Evolutionary conservation across 2,888 invertebrate species (phyloP).

Genomic region (Periphyllus acericola): DNA sequence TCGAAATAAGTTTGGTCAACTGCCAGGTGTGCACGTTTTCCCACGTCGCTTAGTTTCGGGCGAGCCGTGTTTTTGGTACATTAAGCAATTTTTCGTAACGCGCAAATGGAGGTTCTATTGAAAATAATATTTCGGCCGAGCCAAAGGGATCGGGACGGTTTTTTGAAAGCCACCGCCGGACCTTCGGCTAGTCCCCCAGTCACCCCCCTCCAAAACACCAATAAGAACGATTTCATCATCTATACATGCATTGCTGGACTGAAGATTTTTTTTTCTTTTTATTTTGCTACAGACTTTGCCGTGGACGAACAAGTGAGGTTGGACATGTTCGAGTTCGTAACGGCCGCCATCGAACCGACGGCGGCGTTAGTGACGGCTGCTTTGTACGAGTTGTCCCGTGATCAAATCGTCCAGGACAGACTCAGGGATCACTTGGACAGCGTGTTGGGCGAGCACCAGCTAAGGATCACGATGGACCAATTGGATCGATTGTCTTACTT

Average conservation of each 20-base stretch:
- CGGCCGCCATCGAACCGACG: constrained; percentile 39
- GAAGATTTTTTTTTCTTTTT: neutral
- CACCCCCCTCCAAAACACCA: no score
- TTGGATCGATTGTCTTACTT: constrained; percentile 36
- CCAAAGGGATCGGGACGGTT: neutral
- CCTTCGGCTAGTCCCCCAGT: neutral
- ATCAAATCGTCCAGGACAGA: constrained; percentile 9
- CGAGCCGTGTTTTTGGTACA: constrained; percentile 33
- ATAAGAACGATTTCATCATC: neutral
- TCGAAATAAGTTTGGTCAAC: constrained; percentile 21
- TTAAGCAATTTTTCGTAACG: constrained; percentile 31
- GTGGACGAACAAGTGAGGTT: constrained; percentile 45
- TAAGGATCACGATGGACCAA: constrained; percentile 16
- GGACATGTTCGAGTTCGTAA: constrained; percentile 50
- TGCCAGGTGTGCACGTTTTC: constrained; percentile 30
- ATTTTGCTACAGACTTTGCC: constrained; percentile 11
- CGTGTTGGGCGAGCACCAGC: neutral
- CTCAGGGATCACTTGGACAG: constrained; percentile 43
- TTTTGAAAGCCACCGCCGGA: neutral
- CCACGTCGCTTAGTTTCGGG: constrained; percentile 2
- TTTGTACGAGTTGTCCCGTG: constrained; percentile 31
- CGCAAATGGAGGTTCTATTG: constrained; percentile 15
- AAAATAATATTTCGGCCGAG: constrained; percentile 24
- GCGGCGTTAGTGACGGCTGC: constrained; percentile 44
- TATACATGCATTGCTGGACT: neutral